These are phyloP conservation scores for Pomacea canaliculata DNA, from an alignment of 2,888 invertebrate genomes.

Conservation along the genomic window DNA sequence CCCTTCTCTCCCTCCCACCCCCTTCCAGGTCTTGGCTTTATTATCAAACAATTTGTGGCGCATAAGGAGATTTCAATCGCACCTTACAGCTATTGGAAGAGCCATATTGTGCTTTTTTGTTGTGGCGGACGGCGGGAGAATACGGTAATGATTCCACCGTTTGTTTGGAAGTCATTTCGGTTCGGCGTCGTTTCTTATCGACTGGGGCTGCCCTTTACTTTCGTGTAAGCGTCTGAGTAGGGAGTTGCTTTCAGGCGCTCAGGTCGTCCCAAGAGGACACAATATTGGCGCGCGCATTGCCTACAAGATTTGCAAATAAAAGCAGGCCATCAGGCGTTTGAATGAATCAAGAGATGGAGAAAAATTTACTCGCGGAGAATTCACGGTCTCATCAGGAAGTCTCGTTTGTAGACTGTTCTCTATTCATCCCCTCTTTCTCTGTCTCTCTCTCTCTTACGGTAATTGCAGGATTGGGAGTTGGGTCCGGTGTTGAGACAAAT, in stretches of 20 bases:
- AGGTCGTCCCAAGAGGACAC: conserved; percentile 1
- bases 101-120: no score
- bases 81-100: no score
- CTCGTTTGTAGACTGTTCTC: conserved; percentile 7
- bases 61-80: no score
- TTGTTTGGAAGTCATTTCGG: no score
- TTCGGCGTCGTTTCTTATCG: no score
- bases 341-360: background rate
- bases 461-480: no score
- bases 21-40: no score
- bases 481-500: no score
- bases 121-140: no score
- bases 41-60: no score
- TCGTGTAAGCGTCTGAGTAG: background rate
- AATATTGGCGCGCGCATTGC: conserved; percentile 1
- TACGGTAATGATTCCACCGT: no score
- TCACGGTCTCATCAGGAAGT: background rate
- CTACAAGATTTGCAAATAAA: background rate
- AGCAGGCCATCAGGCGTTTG: background rate
- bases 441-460: background rate
- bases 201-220: background rate
- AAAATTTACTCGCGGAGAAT: conserved; percentile 1
- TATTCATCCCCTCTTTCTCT: background rate
- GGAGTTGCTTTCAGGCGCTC: background rate
- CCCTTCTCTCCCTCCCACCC: no score